Conservation (phyloP, 2,113 vertebrate species). For the Polypterus bichir region DNA sequence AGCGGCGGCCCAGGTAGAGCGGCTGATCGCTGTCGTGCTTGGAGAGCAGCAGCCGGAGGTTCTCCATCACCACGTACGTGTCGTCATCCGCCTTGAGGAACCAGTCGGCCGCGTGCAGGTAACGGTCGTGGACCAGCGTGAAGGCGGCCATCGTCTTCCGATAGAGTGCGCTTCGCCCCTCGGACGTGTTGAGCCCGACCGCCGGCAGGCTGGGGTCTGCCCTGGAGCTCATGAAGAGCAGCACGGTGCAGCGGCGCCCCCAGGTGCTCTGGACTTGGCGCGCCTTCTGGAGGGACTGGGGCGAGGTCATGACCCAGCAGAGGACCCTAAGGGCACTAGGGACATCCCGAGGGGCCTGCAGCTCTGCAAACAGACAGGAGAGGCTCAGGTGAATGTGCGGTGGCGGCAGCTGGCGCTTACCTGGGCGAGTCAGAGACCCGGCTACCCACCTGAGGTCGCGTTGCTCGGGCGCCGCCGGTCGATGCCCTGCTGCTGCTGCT, state of each 20-base stretch:
- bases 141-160: constrained; percentile 16
- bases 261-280: constrained; percentile 8
- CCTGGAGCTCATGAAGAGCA: constrained; percentile 19
- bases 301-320: constrained; percentile 19
- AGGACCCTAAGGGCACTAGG: background rate
- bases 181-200: constrained; percentile 7
- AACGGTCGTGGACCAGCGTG: constrained; percentile 10
- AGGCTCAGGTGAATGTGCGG: no score
- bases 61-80: constrained; percentile 12
- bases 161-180: constrained; percentile 12
- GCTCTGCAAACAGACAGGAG: no score
- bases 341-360: no score
- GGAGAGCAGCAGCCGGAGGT: constrained; percentile 12
- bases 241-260: constrained; percentile 7
- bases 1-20: constrained; percentile 9
- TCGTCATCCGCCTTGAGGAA: constrained; percentile 17
- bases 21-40: background rate
- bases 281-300: constrained; percentile 9
- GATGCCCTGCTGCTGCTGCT: no score
- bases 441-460: no score
- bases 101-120: constrained; percentile 15
- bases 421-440: no score
- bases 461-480: no score
- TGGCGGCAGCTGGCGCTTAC: no score
- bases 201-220: constrained; percentile 10